phyloP scores from a whole-genome alignment of 2,888 invertebrate species.

The Oligia fasciuncula region DNA sequence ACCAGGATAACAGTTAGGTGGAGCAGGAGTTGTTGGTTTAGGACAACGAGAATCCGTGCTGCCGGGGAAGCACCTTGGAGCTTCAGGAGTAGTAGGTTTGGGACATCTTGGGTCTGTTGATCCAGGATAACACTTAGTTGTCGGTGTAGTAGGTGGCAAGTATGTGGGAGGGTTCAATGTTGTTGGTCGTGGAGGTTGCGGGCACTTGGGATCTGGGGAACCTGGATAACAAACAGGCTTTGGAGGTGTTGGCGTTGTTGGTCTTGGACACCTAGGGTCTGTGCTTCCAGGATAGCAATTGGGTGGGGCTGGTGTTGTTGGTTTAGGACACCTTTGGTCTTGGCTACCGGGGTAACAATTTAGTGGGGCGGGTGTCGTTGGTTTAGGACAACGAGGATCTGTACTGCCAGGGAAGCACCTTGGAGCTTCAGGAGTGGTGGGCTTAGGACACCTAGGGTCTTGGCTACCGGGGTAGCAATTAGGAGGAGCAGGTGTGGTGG shows the following conservation, averaged over 20 bases:
- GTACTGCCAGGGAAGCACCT: slow-evolving; percentile 65
- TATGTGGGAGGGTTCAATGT: slow-evolving; percentile 71
- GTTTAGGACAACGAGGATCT: slow-evolving; percentile 72
- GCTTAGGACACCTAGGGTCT: neutral
- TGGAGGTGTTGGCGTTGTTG: slow-evolving; percentile 20
- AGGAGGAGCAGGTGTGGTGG: slow-evolving; percentile 58
- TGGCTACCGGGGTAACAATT: slow-evolving; percentile 70
- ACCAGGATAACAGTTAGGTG: neutral
- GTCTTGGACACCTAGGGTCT: slow-evolving; percentile 10
- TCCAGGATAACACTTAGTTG: slow-evolving; percentile 19
- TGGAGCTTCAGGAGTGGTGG: too few relatives aligned
- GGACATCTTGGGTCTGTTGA: slow-evolving; percentile 66
- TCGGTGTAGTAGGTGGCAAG: slow-evolving; percentile 55
- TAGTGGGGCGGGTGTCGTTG: slow-evolving; percentile 58
- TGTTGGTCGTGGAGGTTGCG: slow-evolving; percentile 71
- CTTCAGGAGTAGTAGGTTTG: slow-evolving; percentile 59
- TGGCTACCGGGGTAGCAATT: slow-evolving; percentile 15
- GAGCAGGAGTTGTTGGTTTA: slow-evolving; percentile 65
- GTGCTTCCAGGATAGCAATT: slow-evolving; percentile 17
- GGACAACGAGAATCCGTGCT: slow-evolving; percentile 69
- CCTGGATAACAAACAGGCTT: slow-evolving; percentile 51
- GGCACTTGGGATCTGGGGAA: slow-evolving; percentile 77
- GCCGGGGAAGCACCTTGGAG: slow-evolving; percentile 65
- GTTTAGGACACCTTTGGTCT: slow-evolving; percentile 73
- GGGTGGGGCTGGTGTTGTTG: slow-evolving; percentile 58